phyloP scores from a whole-genome alignment of 2,113 vertebrate genomes.

The Serilophus lunatus region DNA sequence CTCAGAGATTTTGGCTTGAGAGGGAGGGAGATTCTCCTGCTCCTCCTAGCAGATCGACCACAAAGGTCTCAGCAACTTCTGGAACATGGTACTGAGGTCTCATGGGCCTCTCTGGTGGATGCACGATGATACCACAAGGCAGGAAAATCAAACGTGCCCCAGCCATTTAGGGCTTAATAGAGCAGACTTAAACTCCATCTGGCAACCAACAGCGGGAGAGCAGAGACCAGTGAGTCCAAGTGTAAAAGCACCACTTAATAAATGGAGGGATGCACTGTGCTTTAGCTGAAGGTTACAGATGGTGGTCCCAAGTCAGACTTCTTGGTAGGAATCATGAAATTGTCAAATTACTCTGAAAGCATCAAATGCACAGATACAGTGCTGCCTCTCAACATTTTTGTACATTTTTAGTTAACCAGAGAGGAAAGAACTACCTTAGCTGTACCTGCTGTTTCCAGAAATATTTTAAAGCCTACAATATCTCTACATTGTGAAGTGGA shows the following conservation, averaged over 20 bases:
- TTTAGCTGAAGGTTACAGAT: neutral
- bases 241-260: neutral
- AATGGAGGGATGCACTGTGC: neutral
- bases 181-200: neutral
- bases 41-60: neutral
- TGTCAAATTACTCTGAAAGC: neutral
- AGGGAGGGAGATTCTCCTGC: neutral
- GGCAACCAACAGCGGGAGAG: neutral
- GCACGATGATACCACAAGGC: neutral
- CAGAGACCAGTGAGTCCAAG: neutral
- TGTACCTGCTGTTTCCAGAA: neutral
- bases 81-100: neutral
- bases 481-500: neutral
- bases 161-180: neutral
- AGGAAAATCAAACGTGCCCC: neutral
- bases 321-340: neutral
- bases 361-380: neutral
- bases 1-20: neutral
- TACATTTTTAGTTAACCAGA: neutral
- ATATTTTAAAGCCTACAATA: neutral
- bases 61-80: neutral
- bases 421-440: neutral
- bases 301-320: neutral
- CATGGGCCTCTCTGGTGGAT: neutral
- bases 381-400: neutral